Evolutionary conservation across 1,140 invertebrate species (phyloP), one percentile per base, ranked within the genome.

Genomic region (Calliphora vicina): DNA sequence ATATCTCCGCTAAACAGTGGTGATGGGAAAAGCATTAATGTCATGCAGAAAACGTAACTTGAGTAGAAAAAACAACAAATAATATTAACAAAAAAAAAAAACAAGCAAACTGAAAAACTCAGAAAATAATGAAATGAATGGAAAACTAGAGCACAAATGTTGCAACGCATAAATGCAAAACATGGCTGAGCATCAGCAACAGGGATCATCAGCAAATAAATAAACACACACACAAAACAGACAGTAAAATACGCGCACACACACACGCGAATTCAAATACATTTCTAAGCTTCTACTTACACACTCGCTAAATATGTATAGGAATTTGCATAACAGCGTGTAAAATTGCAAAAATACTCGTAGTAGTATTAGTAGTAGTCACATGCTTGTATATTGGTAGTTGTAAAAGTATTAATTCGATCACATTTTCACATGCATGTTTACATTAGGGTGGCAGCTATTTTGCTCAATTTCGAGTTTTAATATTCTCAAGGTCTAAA

Each of bases 291-390:
- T 23, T 23, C 10, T 57, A 67, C 61, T 23, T 13, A 23, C 8
- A 67, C 61, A 67, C 61, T 23, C 10, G 2, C 61, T 67, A 23
- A 67, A 23, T 2, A 67, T 76, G 27, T 42, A 42, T 17, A 35
- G 86, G 86, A 88, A 88, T 88, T 88, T 88, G 87, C 87, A 88
- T 88, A 87, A 87, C 87, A 76, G 73, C 73, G 73, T 76, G 73
- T 76, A 76, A 76, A 76, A 76, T 35, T 15, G 27, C 17, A 35
- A 76, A 76, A 76, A 20, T 42, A 76, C 27, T 35, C 2, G 4
- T 42, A 50, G 45, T 50, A 50, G 45, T 13, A 12, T 17, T 5
- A 35, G 73, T 29, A 25, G 73, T 5, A 23, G 17, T 67, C 9
- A 67, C 23, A 50, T 2, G 45, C 1, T 50, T 67, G 29, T 8